Base-by-base conservation (phyloP, 1,140 invertebrate genomes). In the Drosophila ficusphila region DNA sequence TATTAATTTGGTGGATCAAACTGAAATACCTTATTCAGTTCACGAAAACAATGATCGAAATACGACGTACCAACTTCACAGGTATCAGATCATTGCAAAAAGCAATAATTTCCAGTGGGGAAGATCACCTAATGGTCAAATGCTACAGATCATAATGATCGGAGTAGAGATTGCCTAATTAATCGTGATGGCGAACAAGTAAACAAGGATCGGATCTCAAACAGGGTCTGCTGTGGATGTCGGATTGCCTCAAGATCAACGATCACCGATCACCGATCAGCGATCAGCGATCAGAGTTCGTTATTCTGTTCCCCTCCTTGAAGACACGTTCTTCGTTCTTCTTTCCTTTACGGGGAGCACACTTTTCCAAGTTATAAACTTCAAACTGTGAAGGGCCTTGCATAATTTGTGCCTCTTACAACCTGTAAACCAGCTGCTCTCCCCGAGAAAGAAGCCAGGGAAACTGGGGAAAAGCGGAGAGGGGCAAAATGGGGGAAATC, bases 361-460 rank as follows among this genome's bases (percentile, higher is more conserved):
- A 61, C 60, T 25, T 44, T 44, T n/a, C 12, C 41, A 36, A 42
- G 33, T 61, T 61, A 31, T 48, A 27, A 46, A 56, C 62, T 68
- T 48, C 61, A 68, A 62, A 44, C 33, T 51, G 34, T 29, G 39
- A 56, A 70, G 42, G 64, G 64, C 62, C 67, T 70, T 57, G 67
- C 62, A 69, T 70, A 70, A 70, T 70, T 70, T 68, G 49, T 68
- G 33, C 64, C 51, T 53, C 64, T 34, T 53, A 53, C 64, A 68
- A 68, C 60, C 64, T 69, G 67, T 42, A 51, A 48, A 47, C 33
- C 61, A 62, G 47, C 57, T 46, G 41, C 48, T 29, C 2, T n/a
- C n/a, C 21, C 4, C 34, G 16, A 41, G 5, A 2, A 41, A 21
- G 21, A 41, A 46, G 31, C 23, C 23, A 2, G 54, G 9, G 38